A percentile compares a stretch with the other conserved stretches of the same genome.
These are phyloP conservation scores for Melanchra persicariae DNA, from an alignment of 2,888 invertebrate species.

Conservation along the genomic window DNA sequence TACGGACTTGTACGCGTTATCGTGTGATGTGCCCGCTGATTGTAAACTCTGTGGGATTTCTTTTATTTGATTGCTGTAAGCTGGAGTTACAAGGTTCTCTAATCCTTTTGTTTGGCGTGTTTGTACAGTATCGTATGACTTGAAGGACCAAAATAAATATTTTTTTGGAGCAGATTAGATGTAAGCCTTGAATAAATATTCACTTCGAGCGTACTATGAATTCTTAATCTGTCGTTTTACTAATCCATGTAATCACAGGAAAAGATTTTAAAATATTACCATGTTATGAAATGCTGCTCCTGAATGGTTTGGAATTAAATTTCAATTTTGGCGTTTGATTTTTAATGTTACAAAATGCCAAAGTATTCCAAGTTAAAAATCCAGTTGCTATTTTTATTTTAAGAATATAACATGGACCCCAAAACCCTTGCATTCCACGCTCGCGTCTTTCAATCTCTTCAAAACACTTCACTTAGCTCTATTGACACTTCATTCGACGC, in stretches of 20 bases:
- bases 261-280: background rate
- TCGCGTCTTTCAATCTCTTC: slow-evolving; percentile 50
- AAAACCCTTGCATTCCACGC: slow-evolving; percentile 47
- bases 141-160: slow-evolving; percentile 49
- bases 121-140: slow-evolving; percentile 25
- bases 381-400: background rate
- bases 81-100: slow-evolving; percentile 44
- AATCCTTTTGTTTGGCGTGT: slow-evolving; percentile 49
- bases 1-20: slow-evolving; percentile 58
- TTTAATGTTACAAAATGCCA: background rate
- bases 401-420: slow-evolving; percentile 11
- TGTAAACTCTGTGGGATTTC: slow-evolving; percentile 59
- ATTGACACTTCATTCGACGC: slow-evolving; percentile 65
- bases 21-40: slow-evolving; percentile 66
- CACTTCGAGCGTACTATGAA: slow-evolving; percentile 1
- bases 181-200: slow-evolving; percentile 26
- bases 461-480: slow-evolving; percentile 62
- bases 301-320: background rate
- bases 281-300: background rate
- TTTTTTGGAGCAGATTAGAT: slow-evolving; percentile 22
- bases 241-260: background rate
- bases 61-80: slow-evolving; percentile 64
- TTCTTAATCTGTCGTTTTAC: background rate
- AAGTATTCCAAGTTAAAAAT: background rate
- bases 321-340: background rate